These are phyloP conservation scores for Hoplodrina blanda DNA, from an alignment of 2,888 invertebrate genomes.

Conservation along the genomic window DNA sequence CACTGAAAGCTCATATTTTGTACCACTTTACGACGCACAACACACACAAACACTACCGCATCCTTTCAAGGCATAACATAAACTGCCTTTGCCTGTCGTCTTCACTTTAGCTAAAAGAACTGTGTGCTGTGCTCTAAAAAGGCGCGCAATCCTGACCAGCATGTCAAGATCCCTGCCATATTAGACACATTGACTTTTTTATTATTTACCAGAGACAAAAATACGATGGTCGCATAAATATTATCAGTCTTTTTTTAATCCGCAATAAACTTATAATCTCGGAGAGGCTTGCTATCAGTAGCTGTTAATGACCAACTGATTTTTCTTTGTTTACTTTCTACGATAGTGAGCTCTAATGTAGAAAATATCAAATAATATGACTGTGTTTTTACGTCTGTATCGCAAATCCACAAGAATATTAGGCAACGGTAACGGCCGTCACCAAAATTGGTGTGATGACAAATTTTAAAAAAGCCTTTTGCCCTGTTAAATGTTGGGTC, in stretches of 20 bases:
- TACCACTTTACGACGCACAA: constrained; percentile 29
- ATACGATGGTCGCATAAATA: constrained; percentile 61
- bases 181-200: constrained; percentile 31
- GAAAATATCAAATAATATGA: constrained; percentile 24
- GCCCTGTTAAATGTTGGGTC: background rate
- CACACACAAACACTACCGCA: constrained; percentile 48
- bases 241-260: constrained; percentile 74
- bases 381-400: constrained; percentile 1
- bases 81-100: constrained; percentile 57
- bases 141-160: constrained; percentile 63
- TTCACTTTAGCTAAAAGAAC: constrained; percentile 44
- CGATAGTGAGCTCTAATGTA: constrained; percentile 60
- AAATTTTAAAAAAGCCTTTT: background rate
- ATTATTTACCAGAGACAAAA: constrained; percentile 53
- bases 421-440: background rate
- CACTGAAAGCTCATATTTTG: constrained; percentile 45
- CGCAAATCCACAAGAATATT: background rate
- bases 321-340: constrained; percentile 75
- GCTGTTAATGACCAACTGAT: constrained; percentile 73
- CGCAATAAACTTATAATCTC: constrained; percentile 80
- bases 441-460: constrained; percentile 10
- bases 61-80: constrained; percentile 51
- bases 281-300: constrained; percentile 74
- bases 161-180: constrained; percentile 54
- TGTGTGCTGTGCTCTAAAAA: constrained; percentile 60